Evolutionary conservation across 2,113 vertebrate species (phyloP), one percentile per base, ranked within the genome.

Genomic region (Mugil cephalus): DNA sequence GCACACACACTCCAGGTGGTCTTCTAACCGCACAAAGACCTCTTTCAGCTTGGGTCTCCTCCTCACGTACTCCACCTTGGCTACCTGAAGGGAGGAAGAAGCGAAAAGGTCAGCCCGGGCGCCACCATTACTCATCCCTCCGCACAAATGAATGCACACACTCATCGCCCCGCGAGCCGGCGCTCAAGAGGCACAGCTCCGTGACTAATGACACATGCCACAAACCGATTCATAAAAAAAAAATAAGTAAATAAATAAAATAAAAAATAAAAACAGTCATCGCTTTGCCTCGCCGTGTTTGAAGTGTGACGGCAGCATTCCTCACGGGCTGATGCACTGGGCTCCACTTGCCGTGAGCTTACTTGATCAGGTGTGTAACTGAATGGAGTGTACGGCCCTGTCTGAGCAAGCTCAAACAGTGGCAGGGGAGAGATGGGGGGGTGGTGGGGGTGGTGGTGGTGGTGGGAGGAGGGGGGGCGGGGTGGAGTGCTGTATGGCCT

Each of bases 1-100:
- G 84, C 97, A 99, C 59, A 94, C 91, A 72, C 97, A 99, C 91
- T 98, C 97, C 95, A 98, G 93, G 89, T 99, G 97, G 89, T 99
- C 97, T 94, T 99, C 97, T 94, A 99, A 93, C 91, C 96, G 93
- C 90, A 99, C 96, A 87, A 98, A 95, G 82, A 99, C 97, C 93
- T 99, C 97, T 94, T 97, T 98, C 92, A 99, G 95, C 92, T 97
- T 97, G 67, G 97, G 96, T 92, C 92, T 98, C 93, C 96, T 97
- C 88, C 94, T 95, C 91, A 98, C 90, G 63, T 98, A 99, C 88
- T 98, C 97, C 94, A 99, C 96, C 95, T 99, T 99, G 85, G 97
- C 97, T 93, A 99, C 97, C 97, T 99, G 93, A 38, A 15, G 47
- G 30, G 50, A 84, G 51, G 36, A 69, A 63, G 45, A 67, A n/a